phyloP scores from a whole-genome alignment of 2,888 invertebrate genomes.

The Leptopterna dolabrata region DNA sequence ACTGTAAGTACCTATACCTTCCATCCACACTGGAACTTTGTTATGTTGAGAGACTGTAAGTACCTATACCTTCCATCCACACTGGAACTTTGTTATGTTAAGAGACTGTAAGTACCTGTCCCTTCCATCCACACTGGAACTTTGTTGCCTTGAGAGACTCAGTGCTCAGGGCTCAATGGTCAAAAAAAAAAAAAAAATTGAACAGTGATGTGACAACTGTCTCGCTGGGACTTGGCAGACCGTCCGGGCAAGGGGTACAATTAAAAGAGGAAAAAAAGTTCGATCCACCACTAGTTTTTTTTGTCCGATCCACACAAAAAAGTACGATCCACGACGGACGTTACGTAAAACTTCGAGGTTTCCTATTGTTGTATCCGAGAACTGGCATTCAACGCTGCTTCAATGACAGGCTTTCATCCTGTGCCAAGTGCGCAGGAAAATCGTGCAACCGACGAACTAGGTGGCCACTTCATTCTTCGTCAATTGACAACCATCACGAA shows the following conservation, averaged over 20 bases:
- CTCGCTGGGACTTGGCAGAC: neutral
- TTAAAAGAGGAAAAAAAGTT: neutral
- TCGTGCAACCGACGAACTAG: neutral
- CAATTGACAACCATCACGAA: too few species aligned
- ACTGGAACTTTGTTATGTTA: too few species aligned
- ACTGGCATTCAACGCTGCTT: neutral
- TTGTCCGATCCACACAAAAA: too few species aligned
- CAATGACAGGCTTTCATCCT: neutral
- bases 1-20: too few species aligned
- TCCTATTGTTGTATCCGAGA: neutral
- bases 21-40: too few species aligned
- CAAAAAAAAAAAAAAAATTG: neutral
- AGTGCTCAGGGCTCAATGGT: too few species aligned
- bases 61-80: too few species aligned
- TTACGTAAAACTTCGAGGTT: neutral
- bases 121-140: too few species aligned
- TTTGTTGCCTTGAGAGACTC: too few species aligned
- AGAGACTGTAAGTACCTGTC: too few species aligned
- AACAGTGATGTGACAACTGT: neutral
- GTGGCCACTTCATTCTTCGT: neutral
- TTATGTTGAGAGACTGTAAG: too few species aligned
- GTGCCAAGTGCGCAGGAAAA: neutral
- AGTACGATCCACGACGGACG: too few species aligned
- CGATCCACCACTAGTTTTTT: neutral
- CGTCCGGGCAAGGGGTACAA: neutral